These are phyloP conservation scores for Ondatra zibethicus DNA, from an alignment of 2,113 vertebrate genomes.

Conservation along the genomic window DNA sequence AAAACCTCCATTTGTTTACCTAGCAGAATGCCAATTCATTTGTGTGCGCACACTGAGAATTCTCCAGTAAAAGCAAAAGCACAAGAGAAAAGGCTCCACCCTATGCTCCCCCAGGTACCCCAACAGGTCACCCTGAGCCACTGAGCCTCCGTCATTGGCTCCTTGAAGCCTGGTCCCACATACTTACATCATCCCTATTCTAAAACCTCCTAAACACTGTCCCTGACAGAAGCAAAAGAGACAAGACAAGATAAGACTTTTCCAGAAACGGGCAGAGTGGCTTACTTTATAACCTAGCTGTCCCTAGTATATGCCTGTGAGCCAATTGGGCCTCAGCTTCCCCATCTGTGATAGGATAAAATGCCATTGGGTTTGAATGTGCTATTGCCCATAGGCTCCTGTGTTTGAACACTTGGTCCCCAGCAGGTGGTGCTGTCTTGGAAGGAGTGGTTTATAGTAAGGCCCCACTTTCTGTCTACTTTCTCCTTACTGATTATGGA, in stretches of 20 bases:
- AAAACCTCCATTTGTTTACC: background rate
- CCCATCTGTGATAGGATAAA: background rate
- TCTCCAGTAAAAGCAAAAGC: background rate
- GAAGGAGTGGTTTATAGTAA: background rate
- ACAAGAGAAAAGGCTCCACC: background rate
- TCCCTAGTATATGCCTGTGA: background rate
- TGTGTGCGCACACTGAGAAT: background rate
- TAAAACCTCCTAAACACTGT: background rate
- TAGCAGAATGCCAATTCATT: background rate
- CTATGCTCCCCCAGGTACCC: background rate
- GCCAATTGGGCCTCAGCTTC: background rate
- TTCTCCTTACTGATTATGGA: background rate
- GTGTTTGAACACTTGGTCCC: background rate
- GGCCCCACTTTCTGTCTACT: no score
- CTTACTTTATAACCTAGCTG: background rate
- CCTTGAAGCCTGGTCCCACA: background rate
- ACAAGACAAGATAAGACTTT: background rate
- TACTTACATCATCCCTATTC: background rate
- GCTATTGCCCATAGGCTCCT: no score
- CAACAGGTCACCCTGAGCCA: background rate
- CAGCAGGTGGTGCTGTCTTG: background rate
- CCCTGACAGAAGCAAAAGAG: background rate
- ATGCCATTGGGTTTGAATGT: no score
- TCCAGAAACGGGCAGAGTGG: background rate
- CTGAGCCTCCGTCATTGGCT: background rate